Percentiles rank a stretch among this genome's conserved stretches.
Evolutionary conservation across 2,888 invertebrate genomes (phyloP).

Genomic region (Trissolcus brochymenae): DNA sequence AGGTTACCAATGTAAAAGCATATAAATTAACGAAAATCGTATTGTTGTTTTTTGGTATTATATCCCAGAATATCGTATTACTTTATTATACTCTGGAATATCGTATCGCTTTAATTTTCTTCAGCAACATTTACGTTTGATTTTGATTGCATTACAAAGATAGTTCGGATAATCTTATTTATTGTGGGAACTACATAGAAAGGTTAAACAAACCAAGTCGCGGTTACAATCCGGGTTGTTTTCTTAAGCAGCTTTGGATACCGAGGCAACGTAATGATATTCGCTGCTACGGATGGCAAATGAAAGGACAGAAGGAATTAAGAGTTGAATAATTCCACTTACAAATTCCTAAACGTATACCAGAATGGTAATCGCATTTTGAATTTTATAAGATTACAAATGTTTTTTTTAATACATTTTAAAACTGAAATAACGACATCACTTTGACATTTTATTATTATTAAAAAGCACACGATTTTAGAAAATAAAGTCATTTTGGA

Average conservation of each 20-base stretch:
- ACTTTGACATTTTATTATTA: no score
- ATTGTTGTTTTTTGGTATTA: no score
- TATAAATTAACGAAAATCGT: no score
- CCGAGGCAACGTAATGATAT: slow-evolving; percentile 22
- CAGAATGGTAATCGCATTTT: no score
- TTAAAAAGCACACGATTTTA: no score
- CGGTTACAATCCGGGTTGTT: slow-evolving; percentile 22
- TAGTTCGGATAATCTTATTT: slow-evolving; percentile 32
- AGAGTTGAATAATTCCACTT: no score
- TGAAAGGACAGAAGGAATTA: slow-evolving; percentile 6
- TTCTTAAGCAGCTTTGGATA: slow-evolving; percentile 37
- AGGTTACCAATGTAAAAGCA: no score
- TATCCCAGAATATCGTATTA: not conserved
- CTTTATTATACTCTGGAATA: not conserved
- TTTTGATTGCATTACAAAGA: slow-evolving; percentile 25
- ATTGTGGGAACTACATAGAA: slow-evolving; percentile 7
- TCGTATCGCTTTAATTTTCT: slow-evolving; percentile 16
- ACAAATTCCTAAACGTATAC: no score
- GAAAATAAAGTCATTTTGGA: no score
- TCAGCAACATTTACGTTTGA: slow-evolving; percentile 18
- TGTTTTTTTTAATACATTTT: no score
- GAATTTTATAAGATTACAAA: not conserved
- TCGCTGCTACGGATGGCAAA: slow-evolving; percentile 13
- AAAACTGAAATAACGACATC: no score
- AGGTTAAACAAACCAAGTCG: slow-evolving; percentile 29